These are phyloP conservation scores for Diplolepis rosae DNA, from an alignment of 2,888 invertebrate species.

Conservation along the genomic window DNA sequence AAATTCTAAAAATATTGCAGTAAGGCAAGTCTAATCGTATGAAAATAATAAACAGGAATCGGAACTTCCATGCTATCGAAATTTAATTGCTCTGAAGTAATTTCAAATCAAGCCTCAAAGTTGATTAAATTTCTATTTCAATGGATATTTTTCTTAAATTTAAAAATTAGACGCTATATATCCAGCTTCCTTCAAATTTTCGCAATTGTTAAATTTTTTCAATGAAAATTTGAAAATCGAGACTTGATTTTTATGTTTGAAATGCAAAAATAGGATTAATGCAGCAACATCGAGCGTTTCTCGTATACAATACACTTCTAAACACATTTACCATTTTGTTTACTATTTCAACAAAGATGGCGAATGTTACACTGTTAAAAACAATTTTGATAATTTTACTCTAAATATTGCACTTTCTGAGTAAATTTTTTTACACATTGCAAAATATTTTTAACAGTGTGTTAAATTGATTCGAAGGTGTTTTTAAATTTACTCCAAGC, in stretches of 20 bases:
- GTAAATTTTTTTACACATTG: background rate
- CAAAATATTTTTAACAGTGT: slow-evolving; percentile 1
- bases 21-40: background rate
- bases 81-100: background rate
- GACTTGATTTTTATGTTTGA: background rate
- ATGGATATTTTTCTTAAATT: background rate
- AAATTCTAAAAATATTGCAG: background rate
- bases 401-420: background rate
- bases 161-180: too few relatives aligned
- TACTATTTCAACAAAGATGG: background rate
- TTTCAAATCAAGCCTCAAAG: background rate
- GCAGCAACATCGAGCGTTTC: background rate
- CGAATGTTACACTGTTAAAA: slow-evolving; percentile 4
- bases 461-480: background rate
- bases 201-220: background rate
- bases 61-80: background rate
- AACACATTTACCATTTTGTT: slow-evolving; percentile 1
- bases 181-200: too few relatives aligned
- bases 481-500: background rate
- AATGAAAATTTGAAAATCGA: background rate
- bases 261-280: background rate
- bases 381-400: background rate
- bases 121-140: too few relatives aligned
- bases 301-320: slow-evolving; percentile 8
- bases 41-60: background rate